Conservation (phyloP, 1,140 invertebrate species). For the Asbolus verrucosus region DNA sequence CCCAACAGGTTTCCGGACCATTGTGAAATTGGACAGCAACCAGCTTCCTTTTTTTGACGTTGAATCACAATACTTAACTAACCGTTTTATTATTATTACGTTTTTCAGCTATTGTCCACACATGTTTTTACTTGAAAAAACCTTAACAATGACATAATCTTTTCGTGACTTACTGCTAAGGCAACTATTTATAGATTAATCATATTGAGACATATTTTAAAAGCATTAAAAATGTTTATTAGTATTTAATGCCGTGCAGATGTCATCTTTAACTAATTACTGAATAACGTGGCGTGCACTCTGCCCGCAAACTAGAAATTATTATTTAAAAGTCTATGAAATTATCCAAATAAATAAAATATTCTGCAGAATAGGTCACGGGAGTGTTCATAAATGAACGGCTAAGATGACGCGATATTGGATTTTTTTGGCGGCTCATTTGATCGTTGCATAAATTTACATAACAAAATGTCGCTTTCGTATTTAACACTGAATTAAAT, state of each 20-base stretch:
- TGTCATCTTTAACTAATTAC: constrained; percentile 38
- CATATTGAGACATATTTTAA: constrained; percentile 9
- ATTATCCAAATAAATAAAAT: constrained; percentile 22
- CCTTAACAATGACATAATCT: constrained; percentile 25
- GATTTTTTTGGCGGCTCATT: constrained; percentile 26
- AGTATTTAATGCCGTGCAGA: constrained; percentile 14
- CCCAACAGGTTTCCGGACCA: neutral
- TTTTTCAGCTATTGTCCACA: constrained; percentile 5
- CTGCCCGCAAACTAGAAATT: constrained; percentile 1
- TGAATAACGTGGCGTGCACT: constrained; percentile 23
- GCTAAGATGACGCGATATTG: constrained; percentile 8
- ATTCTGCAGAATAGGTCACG: constrained; percentile 28
- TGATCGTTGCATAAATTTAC: constrained; percentile 10
- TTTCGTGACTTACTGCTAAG: constrained; percentile 20
- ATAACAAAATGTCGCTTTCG: constrained; percentile 14
- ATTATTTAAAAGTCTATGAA: constrained; percentile 12
- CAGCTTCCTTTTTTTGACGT: no score
- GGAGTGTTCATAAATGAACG: constrained; percentile 22
- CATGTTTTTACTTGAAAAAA: neutral
- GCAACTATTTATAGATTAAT: constrained; percentile 23
- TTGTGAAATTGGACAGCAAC: neutral
- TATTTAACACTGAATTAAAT: constrained; percentile 2
- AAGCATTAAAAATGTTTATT: constrained; percentile 25
- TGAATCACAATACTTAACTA: neutral
- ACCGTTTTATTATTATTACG: no score